phyloP scores from a whole-genome alignment of 2,888 invertebrate genomes.

The Oxystoma pomonae region DNA sequence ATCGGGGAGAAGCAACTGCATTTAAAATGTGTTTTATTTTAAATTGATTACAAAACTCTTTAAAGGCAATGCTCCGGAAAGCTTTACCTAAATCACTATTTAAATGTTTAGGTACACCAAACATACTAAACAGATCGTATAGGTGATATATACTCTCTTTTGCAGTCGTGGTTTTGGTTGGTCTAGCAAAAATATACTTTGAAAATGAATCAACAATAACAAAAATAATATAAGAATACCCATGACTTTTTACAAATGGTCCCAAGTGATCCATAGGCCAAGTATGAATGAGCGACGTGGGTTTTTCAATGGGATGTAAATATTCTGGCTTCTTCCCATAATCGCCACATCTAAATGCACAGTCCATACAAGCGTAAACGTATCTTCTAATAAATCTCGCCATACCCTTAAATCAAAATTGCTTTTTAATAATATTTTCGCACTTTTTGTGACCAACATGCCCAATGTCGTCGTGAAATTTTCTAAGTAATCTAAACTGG shows the following conservation, averaged over 20 bases:
- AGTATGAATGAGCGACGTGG: too few species aligned
- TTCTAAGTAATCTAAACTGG: conserved; percentile 34
- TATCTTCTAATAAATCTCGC: conserved; percentile 12
- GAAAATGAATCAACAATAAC: background rate
- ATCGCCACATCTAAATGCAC: conserved; percentile 6
- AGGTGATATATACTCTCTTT: background rate
- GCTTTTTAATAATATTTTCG: conserved; percentile 29
- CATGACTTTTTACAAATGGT: too few species aligned
- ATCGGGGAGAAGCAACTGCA: too few species aligned
- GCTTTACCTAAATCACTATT: conserved; percentile 1
- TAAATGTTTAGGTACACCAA: conserved; percentile 7
- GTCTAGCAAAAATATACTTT: background rate
- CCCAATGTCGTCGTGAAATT: conserved; percentile 37
- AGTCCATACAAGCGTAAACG: conserved; percentile 11
- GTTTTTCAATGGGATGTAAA: too few species aligned
- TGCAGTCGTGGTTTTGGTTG: background rate
- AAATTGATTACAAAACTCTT: background rate
- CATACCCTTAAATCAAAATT: conserved; percentile 33
- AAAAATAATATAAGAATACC: background rate
- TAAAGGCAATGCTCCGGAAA: background rate
- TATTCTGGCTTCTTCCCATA: conserved; percentile 1
- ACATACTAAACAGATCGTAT: conserved; percentile 8
- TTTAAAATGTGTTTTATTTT: too few species aligned
- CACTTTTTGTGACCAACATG: conserved; percentile 30
- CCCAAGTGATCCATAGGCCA: too few species aligned